A percentile compares a stretch with the other conserved stretches of the same genome.
These are phyloP conservation scores for Trissolcus japonicus DNA, from an alignment of 2,888 invertebrate species.

Conservation along the genomic window DNA sequence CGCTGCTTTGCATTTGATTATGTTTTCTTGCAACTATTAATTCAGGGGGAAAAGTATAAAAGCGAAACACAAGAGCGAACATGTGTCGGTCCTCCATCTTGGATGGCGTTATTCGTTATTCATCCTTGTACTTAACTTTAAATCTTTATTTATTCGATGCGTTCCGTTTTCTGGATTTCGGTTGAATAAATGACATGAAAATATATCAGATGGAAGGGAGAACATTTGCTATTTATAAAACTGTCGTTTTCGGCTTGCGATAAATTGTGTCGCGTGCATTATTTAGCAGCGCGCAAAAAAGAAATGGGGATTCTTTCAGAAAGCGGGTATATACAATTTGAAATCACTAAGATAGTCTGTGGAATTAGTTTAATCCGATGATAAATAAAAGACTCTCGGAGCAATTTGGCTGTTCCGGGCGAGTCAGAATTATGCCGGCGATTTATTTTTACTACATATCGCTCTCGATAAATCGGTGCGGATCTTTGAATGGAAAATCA, in stretches of 20 bases:
- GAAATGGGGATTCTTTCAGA: conserved; percentile 10
- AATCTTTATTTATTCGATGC: too few relatives aligned
- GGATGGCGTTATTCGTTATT: not conserved
- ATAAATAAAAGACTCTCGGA: conserved; percentile 3
- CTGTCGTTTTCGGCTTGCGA: not conserved
- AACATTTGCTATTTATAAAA: conserved; percentile 8
- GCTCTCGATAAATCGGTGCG: too few relatives aligned
- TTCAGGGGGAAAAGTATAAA: not conserved
- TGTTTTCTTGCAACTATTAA: not conserved
- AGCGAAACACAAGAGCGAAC: not conserved
- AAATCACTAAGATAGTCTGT: not conserved
- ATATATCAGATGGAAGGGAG: not conserved
- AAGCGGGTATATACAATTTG: not conserved
- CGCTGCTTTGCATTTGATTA: not conserved
- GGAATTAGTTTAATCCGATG: conserved; percentile 11
- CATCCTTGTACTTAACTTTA: too few relatives aligned
- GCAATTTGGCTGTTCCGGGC: too few relatives aligned
- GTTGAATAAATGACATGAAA: conserved; percentile 5
- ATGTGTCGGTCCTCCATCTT: not conserved
- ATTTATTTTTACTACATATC: too few relatives aligned
- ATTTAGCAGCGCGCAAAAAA: conserved; percentile 11
- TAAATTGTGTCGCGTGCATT: conserved; percentile 15
- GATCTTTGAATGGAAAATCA: too few relatives aligned
- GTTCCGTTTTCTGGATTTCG: conserved; percentile 1
- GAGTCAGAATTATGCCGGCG: too few relatives aligned